Base-by-base conservation (phyloP, 2,797 vertebrate species). In the Halcyon leucocephala region DNA sequence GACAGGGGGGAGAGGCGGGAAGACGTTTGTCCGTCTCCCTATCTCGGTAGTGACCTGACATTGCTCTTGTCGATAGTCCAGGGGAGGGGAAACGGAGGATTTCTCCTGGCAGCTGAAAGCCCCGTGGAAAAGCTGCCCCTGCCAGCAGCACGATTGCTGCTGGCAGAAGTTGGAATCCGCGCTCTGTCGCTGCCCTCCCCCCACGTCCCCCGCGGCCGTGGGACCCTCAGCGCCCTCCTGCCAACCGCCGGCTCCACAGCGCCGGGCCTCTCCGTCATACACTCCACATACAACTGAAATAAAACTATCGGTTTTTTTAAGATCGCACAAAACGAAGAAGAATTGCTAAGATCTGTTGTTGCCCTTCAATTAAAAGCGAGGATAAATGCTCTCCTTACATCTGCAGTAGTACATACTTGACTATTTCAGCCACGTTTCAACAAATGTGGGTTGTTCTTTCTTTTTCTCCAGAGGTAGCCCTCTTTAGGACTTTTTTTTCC, bases 11-110 rank as follows among this genome's bases (percentile, higher is more conserved):
- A 12, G 15, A 12, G 33, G 15, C 18, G 46, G 20, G 8, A 7
- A 20, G n/a, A n/a, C n/a, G 28, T 9, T 48, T 69, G 33, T 25
- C 33, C 7, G 1, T 14, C n/a, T n/a, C 2, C 10, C 5, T 25
- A 48, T 66, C 31, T 6, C 16, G 16, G 20, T 2, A 17, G 29
- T 64, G 61, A n/a, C 20, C 26, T 58, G 57, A 29, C 12, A 0
- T 9, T 1, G 37, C 16, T 1, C 7, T 24, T 1, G 14, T 4
- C 3, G 29, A 12, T 19, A 29, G 31, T 0, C 3, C 17, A 1
- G 44, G 8, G 54, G 29, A 9, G 33, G 13, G 6, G 10, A 6
- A 4, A 26, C 0, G 5, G 7, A 25, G 4, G 9, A 9, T 2
- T 33, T 10, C 15, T 31, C 10, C 28, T 1, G 0, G 5, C 1